These are phyloP conservation scores for Urechis unicinctus DNA, from an alignment of 2,888 invertebrate genomes.

Conservation along the genomic window DNA sequence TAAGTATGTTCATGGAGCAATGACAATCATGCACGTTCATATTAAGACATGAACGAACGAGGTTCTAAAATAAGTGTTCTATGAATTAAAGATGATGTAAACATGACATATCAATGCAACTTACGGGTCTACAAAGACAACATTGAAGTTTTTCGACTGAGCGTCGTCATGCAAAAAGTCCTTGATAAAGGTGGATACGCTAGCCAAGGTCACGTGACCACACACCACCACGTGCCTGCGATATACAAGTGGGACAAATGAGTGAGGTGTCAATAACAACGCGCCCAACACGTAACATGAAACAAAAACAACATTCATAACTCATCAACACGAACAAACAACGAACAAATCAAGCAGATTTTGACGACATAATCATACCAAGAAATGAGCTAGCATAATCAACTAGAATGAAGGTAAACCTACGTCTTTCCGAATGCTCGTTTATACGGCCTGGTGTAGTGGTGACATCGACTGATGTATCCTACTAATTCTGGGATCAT, in stretches of 20 bases:
- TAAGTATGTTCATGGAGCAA: too few relatives aligned
- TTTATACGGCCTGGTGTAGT: slow-evolving; percentile 18
- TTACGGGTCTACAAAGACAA: slow-evolving; percentile 18
- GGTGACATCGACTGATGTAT: slow-evolving; percentile 10
- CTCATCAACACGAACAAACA: too few relatives aligned
- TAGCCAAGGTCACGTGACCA: slow-evolving; percentile 98
- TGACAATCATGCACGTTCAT: too few relatives aligned
- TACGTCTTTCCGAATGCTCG: slow-evolving; percentile 14
- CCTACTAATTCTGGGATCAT: slow-evolving; percentile 17
- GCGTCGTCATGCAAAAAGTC: slow-evolving; percentile 62
- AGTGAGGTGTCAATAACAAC: too few relatives aligned
- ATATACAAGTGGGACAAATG: background rate
- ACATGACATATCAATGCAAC: slow-evolving; percentile 1
- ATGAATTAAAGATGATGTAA: background rate
- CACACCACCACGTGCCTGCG: slow-evolving; percentile 58
- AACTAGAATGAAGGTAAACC: background rate
- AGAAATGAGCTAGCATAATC: background rate
- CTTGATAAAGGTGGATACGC: slow-evolving; percentile 97
- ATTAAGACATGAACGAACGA: too few relatives aligned
- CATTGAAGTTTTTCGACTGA: slow-evolving; percentile 7
- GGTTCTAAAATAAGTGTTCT: too few relatives aligned
- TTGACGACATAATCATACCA: background rate
- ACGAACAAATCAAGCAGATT: background rate
- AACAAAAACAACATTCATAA: too few relatives aligned
- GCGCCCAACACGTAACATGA: too few relatives aligned